A percentile compares a stretch with the other conserved stretches of the same genome.
These are phyloP conservation scores for Siniperca undulata DNA, from an alignment of 2,797 vertebrate genomes.

Conservation along the genomic window DNA sequence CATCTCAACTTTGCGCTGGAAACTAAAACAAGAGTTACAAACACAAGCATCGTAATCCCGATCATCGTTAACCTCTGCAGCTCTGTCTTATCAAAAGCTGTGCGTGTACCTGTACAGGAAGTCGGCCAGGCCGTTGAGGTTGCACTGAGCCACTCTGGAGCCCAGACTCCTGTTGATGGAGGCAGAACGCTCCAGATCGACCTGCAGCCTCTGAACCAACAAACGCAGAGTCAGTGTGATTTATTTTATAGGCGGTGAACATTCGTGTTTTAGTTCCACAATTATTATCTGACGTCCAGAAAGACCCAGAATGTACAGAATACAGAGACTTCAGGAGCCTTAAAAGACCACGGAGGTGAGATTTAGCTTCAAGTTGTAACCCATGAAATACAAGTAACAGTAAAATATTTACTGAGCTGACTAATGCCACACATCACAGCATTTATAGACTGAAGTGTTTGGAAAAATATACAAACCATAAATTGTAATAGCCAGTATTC, in stretches of 20 bases:
- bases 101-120: slow-evolving; percentile 90
- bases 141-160: slow-evolving; percentile 89
- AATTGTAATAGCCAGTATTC: too few relatives aligned
- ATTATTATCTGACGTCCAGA: background rate
- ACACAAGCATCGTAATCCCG: too few relatives aligned
- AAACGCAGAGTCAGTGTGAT: background rate
- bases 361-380: too few relatives aligned
- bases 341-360: background rate
- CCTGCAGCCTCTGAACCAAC: slow-evolving; percentile 86
- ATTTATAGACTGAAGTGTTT: too few relatives aligned
- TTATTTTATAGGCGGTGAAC: background rate
- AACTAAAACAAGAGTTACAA: slow-evolving; percentile 75
- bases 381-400: too few relatives aligned
- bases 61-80: background rate
- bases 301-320: background rate
- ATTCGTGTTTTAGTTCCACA: background rate
- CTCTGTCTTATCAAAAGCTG: background rate
- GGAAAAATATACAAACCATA: too few relatives aligned
- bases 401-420: too few relatives aligned
- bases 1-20: slow-evolving; percentile 91
- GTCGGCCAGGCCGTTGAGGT: slow-evolving; percentile 90
- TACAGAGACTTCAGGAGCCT: background rate
- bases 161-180: slow-evolving; percentile 88
- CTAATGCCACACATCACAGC: too few relatives aligned
- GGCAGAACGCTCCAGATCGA: slow-evolving; percentile 89